Percentiles rank a stretch among this genome's conserved stretches.
Evolutionary conservation across 2,797 vertebrate species (phyloP).

Genomic region (Amblyopsis hoosieri): DNA sequence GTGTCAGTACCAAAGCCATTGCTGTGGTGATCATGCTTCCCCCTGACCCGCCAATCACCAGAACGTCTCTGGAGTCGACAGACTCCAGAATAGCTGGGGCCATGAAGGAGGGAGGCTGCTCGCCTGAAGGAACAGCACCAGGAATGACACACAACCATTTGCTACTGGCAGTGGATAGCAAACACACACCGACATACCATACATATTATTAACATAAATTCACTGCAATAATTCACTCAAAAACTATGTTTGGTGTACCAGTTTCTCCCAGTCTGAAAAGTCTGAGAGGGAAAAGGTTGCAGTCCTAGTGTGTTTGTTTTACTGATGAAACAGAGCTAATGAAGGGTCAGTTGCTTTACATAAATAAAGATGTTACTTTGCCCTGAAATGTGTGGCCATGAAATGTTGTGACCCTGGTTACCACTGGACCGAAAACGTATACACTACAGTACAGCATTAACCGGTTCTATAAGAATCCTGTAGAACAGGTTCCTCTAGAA

Average conservation of each 20-base stretch:
- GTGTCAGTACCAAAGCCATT: constrained; percentile 78
- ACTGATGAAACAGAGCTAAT: too few relatives aligned
- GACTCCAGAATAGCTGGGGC: constrained; percentile 84
- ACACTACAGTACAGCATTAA: too few relatives aligned
- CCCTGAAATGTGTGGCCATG: too few relatives aligned
- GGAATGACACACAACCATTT: not conserved
- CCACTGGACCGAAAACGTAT: too few relatives aligned
- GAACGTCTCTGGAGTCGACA: constrained; percentile 62
- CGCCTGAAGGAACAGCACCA: constrained; percentile 70
- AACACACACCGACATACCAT: too few relatives aligned
- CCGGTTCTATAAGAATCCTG: too few relatives aligned
- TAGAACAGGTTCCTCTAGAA: too few relatives aligned
- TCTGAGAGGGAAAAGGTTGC: not conserved
- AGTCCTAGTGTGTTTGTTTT: not conserved
- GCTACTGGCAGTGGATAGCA: not conserved
- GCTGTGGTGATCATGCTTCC: constrained; percentile 84
- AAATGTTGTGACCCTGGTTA: too few relatives aligned
- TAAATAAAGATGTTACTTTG: too few relatives aligned
- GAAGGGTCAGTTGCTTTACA: not conserved
- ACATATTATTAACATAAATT: too few relatives aligned
- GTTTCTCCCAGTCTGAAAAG: not conserved
- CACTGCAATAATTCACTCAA: constrained; percentile 1
- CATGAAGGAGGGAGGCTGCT: constrained; percentile 93
- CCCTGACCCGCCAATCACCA: constrained; percentile 91
- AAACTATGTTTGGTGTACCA: not conserved